These are phyloP conservation scores for Micrasema minimum DNA, from an alignment of 1,140 invertebrate genomes.

Conservation along the genomic window DNA sequence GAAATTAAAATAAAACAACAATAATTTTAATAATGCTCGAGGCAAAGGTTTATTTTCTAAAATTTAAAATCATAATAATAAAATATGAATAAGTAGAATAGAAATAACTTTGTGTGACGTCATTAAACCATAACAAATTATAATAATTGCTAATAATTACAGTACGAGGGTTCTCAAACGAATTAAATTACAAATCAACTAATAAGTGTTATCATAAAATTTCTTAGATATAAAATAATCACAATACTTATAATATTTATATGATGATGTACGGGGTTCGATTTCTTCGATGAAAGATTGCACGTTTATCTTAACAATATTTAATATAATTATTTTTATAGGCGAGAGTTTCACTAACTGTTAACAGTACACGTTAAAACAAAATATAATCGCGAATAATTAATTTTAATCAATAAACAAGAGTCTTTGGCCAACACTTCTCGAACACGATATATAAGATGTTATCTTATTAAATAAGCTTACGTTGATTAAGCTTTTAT, in stretches of 20 bases:
- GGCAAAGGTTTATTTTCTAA: constrained; percentile 69
- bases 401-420: constrained; percentile 47
- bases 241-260: constrained; percentile 40
- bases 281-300: constrained; percentile 54
- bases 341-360: constrained; percentile 49
- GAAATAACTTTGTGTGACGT: constrained; percentile 50
- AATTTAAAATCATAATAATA: constrained; percentile 57
- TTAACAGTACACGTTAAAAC: constrained; percentile 44
- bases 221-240: constrained; percentile 51
- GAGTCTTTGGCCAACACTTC: constrained; percentile 53
- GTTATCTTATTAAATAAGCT: constrained; percentile 29
- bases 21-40: constrained; percentile 60
- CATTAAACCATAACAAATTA: constrained; percentile 51
- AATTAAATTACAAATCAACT: too few relatives aligned
- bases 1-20: constrained; percentile 61
- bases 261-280: constrained; percentile 48
- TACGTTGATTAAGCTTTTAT: constrained; percentile 29
- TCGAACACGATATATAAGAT: constrained; percentile 51
- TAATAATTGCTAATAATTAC: constrained; percentile 46
- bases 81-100: constrained; percentile 50
- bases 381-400: constrained; percentile 51
- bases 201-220: constrained; percentile 17
- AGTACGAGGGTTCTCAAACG: constrained; percentile 27
- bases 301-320: constrained; percentile 50
- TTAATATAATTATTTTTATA: constrained; percentile 46